These are phyloP conservation scores for Euzophera pinguis DNA, from an alignment of 2,888 invertebrate genomes.

Conservation along the genomic window DNA sequence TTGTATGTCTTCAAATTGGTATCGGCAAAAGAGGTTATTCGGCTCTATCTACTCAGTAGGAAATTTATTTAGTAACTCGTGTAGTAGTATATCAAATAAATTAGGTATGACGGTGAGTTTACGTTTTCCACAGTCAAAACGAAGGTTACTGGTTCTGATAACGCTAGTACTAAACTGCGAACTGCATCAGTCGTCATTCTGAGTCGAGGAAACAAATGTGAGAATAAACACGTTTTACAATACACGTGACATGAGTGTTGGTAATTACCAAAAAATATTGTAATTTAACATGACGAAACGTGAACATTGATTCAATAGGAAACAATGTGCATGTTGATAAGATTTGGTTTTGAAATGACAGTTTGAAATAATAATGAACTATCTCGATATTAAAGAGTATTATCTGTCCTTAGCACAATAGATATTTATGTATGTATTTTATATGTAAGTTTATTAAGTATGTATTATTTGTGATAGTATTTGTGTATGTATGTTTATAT, in stretches of 20 bases:
- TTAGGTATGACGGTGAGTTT: not conserved
- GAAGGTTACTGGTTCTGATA: constrained; percentile 2
- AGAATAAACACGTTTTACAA: not conserved
- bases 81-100: not conserved
- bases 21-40: too few species aligned
- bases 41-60: too few species aligned
- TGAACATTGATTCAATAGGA: not conserved
- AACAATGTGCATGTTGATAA: not conserved
- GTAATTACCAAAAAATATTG: not conserved
- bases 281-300: not conserved
- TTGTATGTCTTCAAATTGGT: too few species aligned
- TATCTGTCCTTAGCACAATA: too few species aligned
- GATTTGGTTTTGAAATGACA: too few species aligned
- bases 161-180: not conserved
- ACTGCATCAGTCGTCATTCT: not conserved
- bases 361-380: too few species aligned
- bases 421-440: too few species aligned
- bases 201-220: constrained; percentile 4
- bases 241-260: not conserved
- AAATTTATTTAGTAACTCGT: not conserved
- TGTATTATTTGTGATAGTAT: too few species aligned
- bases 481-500: too few species aligned
- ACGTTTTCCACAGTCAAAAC: not conserved
- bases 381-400: too few species aligned
- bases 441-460: too few species aligned